A percentile compares a stretch with the other conserved stretches of the same genome.
Conservation (phyloP, 2,113 vertebrate species). For the Paracanthobrama guichenoti region DNA sequence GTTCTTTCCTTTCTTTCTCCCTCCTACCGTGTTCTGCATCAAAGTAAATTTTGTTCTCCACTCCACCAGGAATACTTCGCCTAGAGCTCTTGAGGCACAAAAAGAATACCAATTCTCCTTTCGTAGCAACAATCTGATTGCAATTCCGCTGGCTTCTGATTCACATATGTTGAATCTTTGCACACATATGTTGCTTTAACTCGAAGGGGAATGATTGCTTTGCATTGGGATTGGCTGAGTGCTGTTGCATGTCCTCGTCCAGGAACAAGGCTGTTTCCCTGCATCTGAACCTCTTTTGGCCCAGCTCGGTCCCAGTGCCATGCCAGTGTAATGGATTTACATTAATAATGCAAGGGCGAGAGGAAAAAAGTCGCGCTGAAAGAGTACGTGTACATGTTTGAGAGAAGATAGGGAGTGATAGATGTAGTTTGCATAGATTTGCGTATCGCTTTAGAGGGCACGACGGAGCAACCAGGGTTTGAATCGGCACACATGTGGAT, state of each 20-base stretch:
- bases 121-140: neutral
- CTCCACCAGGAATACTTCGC: slow-evolving; percentile 34
- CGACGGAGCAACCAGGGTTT: neutral
- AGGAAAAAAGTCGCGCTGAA: slow-evolving; percentile 3
- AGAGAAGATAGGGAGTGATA: slow-evolving; percentile 16
- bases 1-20: neutral
- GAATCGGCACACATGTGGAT: slow-evolving; percentile 15
- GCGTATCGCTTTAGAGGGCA: neutral
- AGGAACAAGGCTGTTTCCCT: neutral
- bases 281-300: neutral
- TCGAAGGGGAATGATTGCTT: neutral
- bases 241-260: neutral
- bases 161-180: neutral
- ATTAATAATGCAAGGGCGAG: slow-evolving; percentile 53
- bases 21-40: slow-evolving; percentile 22
- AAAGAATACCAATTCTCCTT: slow-evolving; percentile 8
- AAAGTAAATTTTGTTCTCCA: slow-evolving; percentile 28
- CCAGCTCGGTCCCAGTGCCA: slow-evolving; percentile 18
- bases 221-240: slow-evolving; percentile 9
- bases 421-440: neutral
- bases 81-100: slow-evolving; percentile 20
- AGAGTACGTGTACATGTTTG: slow-evolving; percentile 32
- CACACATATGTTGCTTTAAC: neutral
- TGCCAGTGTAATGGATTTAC: slow-evolving; percentile 44
- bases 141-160: neutral